These are phyloP conservation scores for Eurystomus glaucurus DNA, from an alignment of 2,797 vertebrate genomes.

Conservation along the genomic window DNA sequence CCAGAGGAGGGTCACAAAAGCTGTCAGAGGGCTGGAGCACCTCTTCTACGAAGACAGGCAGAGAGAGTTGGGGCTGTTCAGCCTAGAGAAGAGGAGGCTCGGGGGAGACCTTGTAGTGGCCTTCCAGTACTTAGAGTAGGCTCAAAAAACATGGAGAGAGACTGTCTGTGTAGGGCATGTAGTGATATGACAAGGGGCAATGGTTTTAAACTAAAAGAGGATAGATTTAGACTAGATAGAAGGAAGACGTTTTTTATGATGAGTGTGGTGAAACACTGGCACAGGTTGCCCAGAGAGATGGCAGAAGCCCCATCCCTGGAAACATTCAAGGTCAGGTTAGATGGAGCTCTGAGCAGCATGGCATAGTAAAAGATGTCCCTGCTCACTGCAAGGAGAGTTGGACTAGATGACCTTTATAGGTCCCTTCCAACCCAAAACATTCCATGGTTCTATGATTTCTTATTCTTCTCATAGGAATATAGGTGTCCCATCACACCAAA, in stretches of 20 bases:
- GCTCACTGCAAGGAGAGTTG: background rate
- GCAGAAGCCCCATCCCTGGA: background rate
- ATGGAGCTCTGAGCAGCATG: background rate
- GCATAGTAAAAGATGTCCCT: background rate
- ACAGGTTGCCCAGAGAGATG: background rate
- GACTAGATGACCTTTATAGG: background rate
- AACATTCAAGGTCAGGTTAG: background rate
- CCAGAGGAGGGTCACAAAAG: background rate
- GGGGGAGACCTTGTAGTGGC: background rate
- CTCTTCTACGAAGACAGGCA: background rate
- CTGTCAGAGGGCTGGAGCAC: background rate
- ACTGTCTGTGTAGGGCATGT: background rate
- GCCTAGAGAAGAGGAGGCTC: background rate
- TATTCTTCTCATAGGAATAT: rapidly evolving
- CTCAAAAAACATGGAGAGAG: background rate
- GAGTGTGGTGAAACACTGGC: background rate
- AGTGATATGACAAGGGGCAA: background rate
- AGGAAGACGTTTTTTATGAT: background rate
- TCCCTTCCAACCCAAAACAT: background rate
- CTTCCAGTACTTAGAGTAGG: background rate
- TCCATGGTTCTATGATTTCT: background rate
- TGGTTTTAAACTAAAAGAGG: background rate
- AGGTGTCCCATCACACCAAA: background rate
- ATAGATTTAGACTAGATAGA: background rate
- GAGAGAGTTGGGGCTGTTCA: background rate